Conservation (phyloP, 2,113 vertebrate genomes). For the Phainopepla nitens region DNA sequence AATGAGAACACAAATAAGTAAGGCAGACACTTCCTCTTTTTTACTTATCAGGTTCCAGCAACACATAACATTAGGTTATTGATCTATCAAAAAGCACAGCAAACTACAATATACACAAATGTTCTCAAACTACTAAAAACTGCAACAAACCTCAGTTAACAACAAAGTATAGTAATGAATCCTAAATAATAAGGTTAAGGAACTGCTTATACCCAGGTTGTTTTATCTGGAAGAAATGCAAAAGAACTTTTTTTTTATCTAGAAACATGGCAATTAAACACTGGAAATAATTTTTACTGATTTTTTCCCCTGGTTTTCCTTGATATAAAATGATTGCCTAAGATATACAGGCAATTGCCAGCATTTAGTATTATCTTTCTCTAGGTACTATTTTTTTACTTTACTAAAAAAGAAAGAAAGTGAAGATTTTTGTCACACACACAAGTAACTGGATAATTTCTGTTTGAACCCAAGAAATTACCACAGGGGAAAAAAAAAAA, state of each 20-base stretch:
- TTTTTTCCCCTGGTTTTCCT: neutral
- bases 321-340: neutral
- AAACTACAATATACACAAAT: neutral
- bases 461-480: neutral
- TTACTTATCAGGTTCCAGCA: neutral
- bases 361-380: neutral
- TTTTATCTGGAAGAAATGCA: neutral
- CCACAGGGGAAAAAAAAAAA: accelerated
- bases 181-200: neutral
- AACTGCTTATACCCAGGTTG: neutral
- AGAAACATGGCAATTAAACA: neutral
- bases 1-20: neutral
- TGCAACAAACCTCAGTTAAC: neutral
- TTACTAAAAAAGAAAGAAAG: neutral
- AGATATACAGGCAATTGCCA: neutral
- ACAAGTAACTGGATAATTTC: neutral
- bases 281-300: neutral
- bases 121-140: neutral
- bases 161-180: neutral
- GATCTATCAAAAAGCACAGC: neutral
- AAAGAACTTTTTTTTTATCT: neutral
- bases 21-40: neutral
- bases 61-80: neutral
- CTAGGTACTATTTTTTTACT: neutral
- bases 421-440: neutral